Base-by-base conservation (phyloP, 37 sponge, comb jelly and placozoan genomes). In the Halisarca cf. caerulea region DNA sequence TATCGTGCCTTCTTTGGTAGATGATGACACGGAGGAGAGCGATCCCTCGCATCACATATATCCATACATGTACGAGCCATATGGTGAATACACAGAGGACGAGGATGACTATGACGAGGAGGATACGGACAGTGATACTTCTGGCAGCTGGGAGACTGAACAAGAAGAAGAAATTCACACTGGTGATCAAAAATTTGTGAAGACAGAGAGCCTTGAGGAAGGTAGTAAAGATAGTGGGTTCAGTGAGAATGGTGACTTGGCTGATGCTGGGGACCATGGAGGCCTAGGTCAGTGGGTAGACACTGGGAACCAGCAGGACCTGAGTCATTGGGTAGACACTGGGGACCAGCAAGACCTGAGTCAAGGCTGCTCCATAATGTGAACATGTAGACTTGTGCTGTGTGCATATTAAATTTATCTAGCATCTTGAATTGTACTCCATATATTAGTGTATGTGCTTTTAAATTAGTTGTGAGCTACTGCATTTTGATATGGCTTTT, bases 81-180 rank as follows among this genome's bases (percentile, higher is more conserved):
- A 74, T 74, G 69, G 28, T 54, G 42, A 23, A 82, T 66, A 82
- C n/a, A 6, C 28, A 7, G 69, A 59, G 18, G 69, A 62, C 28
- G 80, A 80, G 27, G 70, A 25, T 35, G 68, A 69, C 7, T 54
- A 68, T 70, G 81, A 80, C 28, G 47, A 57, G 34, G 79, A 40
- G 53, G 84, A 83, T 60, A 57, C 4, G 6, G 54, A 25, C 32
- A 64, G 32, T 4, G 59, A 83, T 28, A 33, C 55, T 28, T 4
- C 55, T n/a, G 59, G 33, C 24, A 87, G 87, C 43, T 87, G 84
- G 84, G 80, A 71, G 42, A 83, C 89, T 17, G 88, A 82, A 33
- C 78, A 82, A 17, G 82, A 75, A n/a, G 82, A 88, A 38, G 80
- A 57, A 1, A 24, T 84, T 2, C 38, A 39, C 36, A 2, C 25